These are phyloP conservation scores for Callaeas wilsoni DNA, from an alignment of 2,113 vertebrate species.

Conservation along the genomic window DNA sequence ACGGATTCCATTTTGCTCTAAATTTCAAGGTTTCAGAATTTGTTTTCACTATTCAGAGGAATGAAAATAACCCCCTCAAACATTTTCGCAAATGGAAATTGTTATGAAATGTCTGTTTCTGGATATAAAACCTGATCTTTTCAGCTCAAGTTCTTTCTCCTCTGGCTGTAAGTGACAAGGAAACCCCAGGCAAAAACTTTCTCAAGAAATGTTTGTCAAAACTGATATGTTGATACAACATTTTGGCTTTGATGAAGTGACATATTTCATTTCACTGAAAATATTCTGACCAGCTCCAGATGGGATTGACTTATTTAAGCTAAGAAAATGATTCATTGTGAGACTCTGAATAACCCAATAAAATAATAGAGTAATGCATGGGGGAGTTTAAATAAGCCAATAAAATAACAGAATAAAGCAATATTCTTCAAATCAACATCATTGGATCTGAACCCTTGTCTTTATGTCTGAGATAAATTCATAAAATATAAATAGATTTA, in stretches of 20 bases:
- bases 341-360: constrained; percentile 17
- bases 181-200: constrained; percentile 39
- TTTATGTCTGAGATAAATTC: neutral
- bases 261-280: constrained; percentile 47
- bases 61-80: constrained; percentile 47
- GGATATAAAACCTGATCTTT: constrained; percentile 41
- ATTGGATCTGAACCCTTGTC: neutral
- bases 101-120: constrained; percentile 34
- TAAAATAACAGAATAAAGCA: neutral
- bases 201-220: constrained; percentile 50
- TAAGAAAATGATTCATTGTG: constrained; percentile 46
- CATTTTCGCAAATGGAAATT: constrained; percentile 37
- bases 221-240: constrained; percentile 47
- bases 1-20: constrained; percentile 1
- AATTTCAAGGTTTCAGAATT: constrained; percentile 42
- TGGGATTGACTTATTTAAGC: constrained; percentile 47
- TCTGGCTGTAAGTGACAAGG: constrained; percentile 9
- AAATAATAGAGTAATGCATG: neutral
- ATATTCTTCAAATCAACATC: neutral
- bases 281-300: constrained; percentile 50
- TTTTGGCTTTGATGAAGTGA: constrained; percentile 53
- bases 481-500: neutral
- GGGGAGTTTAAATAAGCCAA: neutral
- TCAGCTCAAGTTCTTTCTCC: constrained; percentile 29
- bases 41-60: constrained; percentile 34